Conservation (phyloP, 2,113 vertebrate species). For the Pseudopipra pipra region DNA sequence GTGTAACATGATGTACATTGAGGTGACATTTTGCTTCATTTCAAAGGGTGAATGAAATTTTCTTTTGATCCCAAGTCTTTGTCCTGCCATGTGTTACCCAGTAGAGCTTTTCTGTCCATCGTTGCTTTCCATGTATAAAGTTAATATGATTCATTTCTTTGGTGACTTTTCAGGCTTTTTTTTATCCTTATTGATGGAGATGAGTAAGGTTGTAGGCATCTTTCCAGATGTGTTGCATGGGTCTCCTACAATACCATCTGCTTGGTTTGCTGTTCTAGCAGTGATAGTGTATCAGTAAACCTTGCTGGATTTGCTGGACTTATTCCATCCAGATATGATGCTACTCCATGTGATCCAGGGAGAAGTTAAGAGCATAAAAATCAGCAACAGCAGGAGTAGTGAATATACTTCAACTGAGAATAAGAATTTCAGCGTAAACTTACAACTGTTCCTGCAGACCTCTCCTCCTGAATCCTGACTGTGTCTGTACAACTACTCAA, state of each 20-base stretch:
- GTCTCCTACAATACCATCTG: not conserved
- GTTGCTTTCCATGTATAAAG: not conserved
- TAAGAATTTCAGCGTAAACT: not conserved
- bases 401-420: not conserved
- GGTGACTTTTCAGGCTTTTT: not conserved
- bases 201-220: not conserved
- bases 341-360: not conserved
- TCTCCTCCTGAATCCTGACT: not conserved
- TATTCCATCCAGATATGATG: not conserved
- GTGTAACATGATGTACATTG: not conserved
- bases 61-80: not conserved
- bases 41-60: not conserved
- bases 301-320: not conserved
- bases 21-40: not conserved
- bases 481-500: not conserved
- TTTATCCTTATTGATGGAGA: not conserved
- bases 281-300: not conserved
- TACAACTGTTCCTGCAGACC: not conserved
- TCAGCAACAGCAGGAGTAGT: not conserved
- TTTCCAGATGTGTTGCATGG: not conserved
- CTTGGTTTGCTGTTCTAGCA: not conserved
- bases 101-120: not conserved
- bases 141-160: not conserved
- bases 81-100: not conserved
- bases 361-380: not conserved